These are phyloP conservation scores for Thalassaphorura encarpata DNA, from an alignment of 1,140 invertebrate genomes.

Conservation along the genomic window DNA sequence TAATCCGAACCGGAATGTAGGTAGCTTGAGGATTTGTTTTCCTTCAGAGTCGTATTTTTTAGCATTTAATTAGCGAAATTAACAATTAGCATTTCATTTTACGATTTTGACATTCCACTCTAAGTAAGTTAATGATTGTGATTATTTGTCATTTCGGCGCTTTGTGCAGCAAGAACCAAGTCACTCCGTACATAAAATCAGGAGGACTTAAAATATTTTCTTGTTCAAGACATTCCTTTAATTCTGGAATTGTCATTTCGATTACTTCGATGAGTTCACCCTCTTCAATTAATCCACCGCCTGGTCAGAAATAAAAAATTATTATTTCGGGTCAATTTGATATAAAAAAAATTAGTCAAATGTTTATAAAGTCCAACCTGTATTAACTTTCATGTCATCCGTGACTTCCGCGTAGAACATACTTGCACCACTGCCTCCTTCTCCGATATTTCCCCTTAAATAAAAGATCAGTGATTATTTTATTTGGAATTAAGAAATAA, in stretches of 20 bases:
- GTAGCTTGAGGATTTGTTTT: too few species aligned
- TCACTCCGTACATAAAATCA: slow-evolving; percentile 66
- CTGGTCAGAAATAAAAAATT: too few species aligned
- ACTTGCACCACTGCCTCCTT: too few species aligned
- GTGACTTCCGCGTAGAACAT: slow-evolving; percentile 87
- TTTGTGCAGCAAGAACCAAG: slow-evolving; percentile 76
- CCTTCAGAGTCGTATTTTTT: background rate
- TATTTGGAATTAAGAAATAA: too few species aligned
- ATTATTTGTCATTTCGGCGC: too few species aligned
- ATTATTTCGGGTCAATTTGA: slow-evolving; percentile 1
- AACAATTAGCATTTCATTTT: too few species aligned
- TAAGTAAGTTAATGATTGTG: too few species aligned
- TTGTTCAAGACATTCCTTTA: slow-evolving; percentile 55
- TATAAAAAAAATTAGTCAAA: background rate
- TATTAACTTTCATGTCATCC: slow-evolving; percentile 72
- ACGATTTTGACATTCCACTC: too few species aligned
- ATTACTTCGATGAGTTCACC: slow-evolving; percentile 90
- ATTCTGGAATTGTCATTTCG: slow-evolving; percentile 65
- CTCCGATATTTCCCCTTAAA: too few species aligned
- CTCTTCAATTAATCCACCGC: slow-evolving; percentile 68
- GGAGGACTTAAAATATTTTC: slow-evolving; percentile 62
- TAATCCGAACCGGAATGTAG: too few species aligned
- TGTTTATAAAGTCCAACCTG: slow-evolving; percentile 17
- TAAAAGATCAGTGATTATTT: too few species aligned
- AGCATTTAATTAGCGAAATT: too few species aligned